Percentiles rank a stretch among this genome's conserved stretches.
Evolutionary conservation across 2,113 vertebrate species (phyloP).

Genomic region (Eubucco bourcierii): DNA sequence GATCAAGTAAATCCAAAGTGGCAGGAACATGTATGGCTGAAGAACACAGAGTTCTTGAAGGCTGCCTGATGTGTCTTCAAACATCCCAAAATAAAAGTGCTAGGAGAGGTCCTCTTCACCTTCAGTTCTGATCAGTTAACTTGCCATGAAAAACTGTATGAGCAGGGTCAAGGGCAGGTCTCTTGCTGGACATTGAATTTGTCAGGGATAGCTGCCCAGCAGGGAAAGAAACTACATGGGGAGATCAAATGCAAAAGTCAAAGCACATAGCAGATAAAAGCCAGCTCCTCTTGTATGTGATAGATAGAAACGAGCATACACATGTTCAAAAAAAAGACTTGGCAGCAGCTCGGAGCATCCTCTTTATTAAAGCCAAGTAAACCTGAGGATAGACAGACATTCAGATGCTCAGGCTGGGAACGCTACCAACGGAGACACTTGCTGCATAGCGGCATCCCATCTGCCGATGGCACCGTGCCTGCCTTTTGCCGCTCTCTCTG

Average conservation of each 20-base stretch:
- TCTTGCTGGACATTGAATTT: background rate
- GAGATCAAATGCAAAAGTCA: constrained; percentile 4
- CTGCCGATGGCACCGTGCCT: constrained; percentile 48
- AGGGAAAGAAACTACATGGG: background rate
- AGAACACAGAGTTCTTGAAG: background rate
- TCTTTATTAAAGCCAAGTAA: constrained; percentile 50
- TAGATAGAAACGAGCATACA: constrained; percentile 12
- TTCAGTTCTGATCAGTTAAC: background rate
- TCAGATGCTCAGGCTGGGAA: constrained; percentile 48
- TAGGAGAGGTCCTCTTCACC: background rate
- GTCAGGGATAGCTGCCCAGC: background rate
- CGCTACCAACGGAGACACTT: background rate
- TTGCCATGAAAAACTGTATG: background rate
- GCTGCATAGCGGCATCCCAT: background rate
- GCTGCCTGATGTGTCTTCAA: background rate
- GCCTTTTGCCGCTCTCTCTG: constrained; percentile 13
- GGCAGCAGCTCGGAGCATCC: background rate
- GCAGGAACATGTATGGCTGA: background rate
- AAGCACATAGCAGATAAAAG: background rate
- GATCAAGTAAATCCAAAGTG: background rate
- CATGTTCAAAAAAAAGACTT: constrained; percentile 33
- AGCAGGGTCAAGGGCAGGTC: background rate
- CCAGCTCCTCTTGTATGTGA: background rate
- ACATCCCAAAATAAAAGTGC: background rate
- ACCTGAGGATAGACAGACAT: constrained; percentile 35